Percentiles rank a stretch among this genome's conserved stretches.
phyloP scores from a whole-genome alignment of 2,797 vertebrate species.

The Fratercula arctica region DNA sequence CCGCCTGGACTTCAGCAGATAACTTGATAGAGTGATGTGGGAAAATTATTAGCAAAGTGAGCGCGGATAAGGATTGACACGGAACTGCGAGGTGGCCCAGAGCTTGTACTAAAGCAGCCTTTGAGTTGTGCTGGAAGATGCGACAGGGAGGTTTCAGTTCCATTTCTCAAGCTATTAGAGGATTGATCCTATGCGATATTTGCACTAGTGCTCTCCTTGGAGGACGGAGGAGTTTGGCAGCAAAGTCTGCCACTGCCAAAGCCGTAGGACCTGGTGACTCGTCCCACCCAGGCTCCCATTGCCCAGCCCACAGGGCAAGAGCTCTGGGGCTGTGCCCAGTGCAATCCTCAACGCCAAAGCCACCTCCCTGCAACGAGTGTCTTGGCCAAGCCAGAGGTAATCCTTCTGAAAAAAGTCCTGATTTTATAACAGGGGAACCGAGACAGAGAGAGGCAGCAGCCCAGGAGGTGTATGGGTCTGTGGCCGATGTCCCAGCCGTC shows the following conservation, averaged over 20 bases:
- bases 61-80: background rate
- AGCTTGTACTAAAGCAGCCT: background rate
- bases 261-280: background rate
- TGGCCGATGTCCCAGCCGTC: fast-evolving
- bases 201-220: background rate
- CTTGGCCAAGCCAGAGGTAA: background rate
- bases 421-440: background rate
- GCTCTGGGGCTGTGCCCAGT: background rate
- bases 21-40: background rate
- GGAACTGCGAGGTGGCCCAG: background rate
- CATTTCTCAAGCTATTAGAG: background rate
- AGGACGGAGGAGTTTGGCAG: background rate
- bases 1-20: background rate
- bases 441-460: background rate
- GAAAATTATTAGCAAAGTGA: background rate
- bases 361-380: background rate
- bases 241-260: background rate
- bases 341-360: background rate
- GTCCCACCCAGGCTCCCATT: background rate
- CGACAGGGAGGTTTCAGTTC: background rate
- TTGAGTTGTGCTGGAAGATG: background rate
- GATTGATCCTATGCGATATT: background rate
- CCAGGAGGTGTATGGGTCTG: fast-evolving
- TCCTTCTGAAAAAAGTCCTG: background rate
- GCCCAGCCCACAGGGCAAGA: background rate